Evolutionary conservation across 2,888 invertebrate genomes (phyloP).

Genomic region (Dryomyza anilis): DNA sequence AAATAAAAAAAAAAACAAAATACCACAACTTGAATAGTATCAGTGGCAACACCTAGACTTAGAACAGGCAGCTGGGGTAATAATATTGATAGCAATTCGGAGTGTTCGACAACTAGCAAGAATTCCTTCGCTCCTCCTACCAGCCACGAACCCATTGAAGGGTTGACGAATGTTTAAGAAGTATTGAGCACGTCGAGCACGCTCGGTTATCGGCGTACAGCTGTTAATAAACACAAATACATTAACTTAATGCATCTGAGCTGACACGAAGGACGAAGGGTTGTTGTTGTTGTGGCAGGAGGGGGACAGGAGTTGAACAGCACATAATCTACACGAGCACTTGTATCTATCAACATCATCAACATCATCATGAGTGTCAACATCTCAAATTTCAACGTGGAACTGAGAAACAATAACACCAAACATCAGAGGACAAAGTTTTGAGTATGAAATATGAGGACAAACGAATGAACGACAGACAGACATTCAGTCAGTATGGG

Average conservation of each 20-base stretch:
- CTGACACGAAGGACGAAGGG: no score
- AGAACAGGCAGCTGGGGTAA: neutral
- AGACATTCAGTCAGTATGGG: neutral
- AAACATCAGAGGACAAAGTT: no score
- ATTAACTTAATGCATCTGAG: slow-evolving; percentile 3
- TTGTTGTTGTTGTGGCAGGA: no score
- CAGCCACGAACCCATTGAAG: slow-evolving; percentile 7
- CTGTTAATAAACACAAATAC: slow-evolving; percentile 8
- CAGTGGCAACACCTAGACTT: neutral
- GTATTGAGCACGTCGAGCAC: neutral
- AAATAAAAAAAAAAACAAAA: neutral
- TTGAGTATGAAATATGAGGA: no score
- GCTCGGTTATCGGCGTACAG: neutral
- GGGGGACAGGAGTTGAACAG: no score
- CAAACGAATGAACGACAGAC: neutral
- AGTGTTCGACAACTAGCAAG: no score
- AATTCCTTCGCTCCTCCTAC: no score
- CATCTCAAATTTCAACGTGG: neutral
- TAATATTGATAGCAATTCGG: neutral
- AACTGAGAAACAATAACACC: neutral
- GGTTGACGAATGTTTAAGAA: neutral
- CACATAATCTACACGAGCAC: no score
- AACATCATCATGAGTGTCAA: slow-evolving; percentile 1
- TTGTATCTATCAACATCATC: no score
- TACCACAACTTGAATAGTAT: neutral